Conservation (phyloP, 2,797 vertebrate species). For the Benthosema pterotum region DNA sequence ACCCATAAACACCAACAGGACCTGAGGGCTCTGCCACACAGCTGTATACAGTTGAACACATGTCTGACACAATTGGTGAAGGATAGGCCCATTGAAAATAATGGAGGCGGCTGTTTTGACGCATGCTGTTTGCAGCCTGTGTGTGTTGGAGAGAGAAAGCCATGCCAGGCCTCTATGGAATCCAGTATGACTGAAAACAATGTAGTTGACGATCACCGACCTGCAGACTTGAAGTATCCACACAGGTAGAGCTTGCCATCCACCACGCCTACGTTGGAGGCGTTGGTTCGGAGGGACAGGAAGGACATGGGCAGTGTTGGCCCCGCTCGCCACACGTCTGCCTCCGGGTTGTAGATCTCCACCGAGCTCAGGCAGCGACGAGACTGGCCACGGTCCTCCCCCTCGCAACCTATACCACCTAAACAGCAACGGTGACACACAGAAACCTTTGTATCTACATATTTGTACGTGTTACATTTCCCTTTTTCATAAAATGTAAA, state of each 20-base stretch:
- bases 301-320: conserved; percentile 83
- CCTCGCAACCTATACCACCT: conserved; percentile 92
- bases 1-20: too few species aligned
- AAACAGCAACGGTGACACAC: conserved; percentile 29
- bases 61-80: too few species aligned
- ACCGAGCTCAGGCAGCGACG: conserved; percentile 87
- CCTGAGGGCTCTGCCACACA: too few species aligned
- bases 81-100: too few species aligned
- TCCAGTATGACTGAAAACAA: too few species aligned
- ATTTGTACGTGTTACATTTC: not conserved
- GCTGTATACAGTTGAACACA: too few species aligned
- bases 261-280: conserved; percentile 78
- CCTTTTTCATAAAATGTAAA: not conserved
- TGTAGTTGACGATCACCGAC: conserved; percentile 57
- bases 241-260: conserved; percentile 89
- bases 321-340: conserved; percentile 87
- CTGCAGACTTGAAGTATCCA: conserved; percentile 86
- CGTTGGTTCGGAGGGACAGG: conserved; percentile 84
- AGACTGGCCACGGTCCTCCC: conserved; percentile 85
- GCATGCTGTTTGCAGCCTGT: too few species aligned
- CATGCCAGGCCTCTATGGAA: too few species aligned
- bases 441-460: not conserved
- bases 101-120: too few species aligned
- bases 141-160: too few species aligned
- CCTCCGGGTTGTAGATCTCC: conserved; percentile 89